Base-by-base conservation (phyloP, 92 coral and sea anemone genomes). In the Parazoanthus swiftii region DNA sequence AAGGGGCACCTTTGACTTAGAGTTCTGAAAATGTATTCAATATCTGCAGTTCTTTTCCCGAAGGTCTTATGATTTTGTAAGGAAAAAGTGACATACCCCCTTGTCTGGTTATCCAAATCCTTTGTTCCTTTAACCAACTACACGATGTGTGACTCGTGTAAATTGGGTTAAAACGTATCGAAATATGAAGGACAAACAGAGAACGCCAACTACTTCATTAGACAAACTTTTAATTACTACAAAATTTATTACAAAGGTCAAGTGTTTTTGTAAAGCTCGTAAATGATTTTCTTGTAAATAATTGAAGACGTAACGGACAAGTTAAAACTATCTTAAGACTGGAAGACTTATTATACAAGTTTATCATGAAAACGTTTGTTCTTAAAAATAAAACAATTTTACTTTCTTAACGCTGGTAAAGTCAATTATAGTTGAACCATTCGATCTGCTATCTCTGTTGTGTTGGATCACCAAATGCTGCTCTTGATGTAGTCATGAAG, bases 401-500 rank as follows among this genome's bases (percentile, higher is more conserved):
- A 71, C 16, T 33, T 36, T 70, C 29, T 84, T 13, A 71, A 33
- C n/a, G 16, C 2, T 20, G 46, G 13, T 43, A 70, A 84, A 70
- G 39, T 43, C 29, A 33, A 29, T 48, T 68, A 48, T 33, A 20
- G 29, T 18, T n/a, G 56, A 86, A 43, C 89, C 56, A 14, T 8
- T 50, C 18, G 33, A 54, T 37, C 23, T 26, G 44, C 86, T 82
- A 91, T 89, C 74, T 86, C 74, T 91, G 91, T 83, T 87, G 77
- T 10, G 83, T 89, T 42, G 98, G 97, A 77, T 94, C 88, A 16
- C 95, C 96, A 92, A 91, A 97, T 6, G 99, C 97, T 56, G 98
- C 97, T 76, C 97, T 90, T 65, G 99, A 97, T 39, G 98, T 97
- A 3, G 99, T 95, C 90, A 91, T 65, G 70, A 95, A 97, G 50